Base-by-base conservation (phyloP, 92 coral and sea anemone species). In the Pocillopora grandis region DNA sequence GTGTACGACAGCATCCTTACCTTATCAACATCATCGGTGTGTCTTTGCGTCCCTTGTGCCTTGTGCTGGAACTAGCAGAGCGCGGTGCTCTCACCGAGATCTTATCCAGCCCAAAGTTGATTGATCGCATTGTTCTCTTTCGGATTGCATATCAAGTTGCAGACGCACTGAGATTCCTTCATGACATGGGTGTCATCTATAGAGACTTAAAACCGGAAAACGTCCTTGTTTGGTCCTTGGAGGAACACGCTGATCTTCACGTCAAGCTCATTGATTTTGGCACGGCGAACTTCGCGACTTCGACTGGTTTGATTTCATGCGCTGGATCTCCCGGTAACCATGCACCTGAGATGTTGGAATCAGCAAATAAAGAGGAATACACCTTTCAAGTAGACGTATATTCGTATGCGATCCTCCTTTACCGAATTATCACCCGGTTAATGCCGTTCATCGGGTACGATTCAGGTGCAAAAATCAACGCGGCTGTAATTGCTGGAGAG, bases 231-330 rank as follows among this genome's bases (percentile, higher is more conserved):
- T 92, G 98, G 99, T 96, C 99, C 31, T 88, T 92, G 76, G 92
- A 96, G 16, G 99, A 96, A 82, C 72, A 84, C 1, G 91, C 89
- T 72, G 99, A 96, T 74, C 88, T 92, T 71, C 94, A 96, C 78
- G 98, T 94, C 27, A 96, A 96, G 81, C 80, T 96, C 83, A 96
- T 95, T 63, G 99, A 96, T 80, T 96, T 96, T 66, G 99, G 99
- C 27, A 96, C 99, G 1, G 99, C 99, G 9, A 94, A 95, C 80
- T 96, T 96, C 80, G 98, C 95, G 42, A 92, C 95, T 3, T 87
- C 93, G 2, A 91, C 95, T 12, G 99, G 99, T 0, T 85, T 94
- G 78, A 76, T 89, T 19, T 93, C 95, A 13, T 77, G 71, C 35
- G 88, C 91, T 42, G 99, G 99, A 9, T 87, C 99, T 12, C 80